Conservation (phyloP, 2,797 vertebrate genomes). For the Gallinago nigripennis region DNA sequence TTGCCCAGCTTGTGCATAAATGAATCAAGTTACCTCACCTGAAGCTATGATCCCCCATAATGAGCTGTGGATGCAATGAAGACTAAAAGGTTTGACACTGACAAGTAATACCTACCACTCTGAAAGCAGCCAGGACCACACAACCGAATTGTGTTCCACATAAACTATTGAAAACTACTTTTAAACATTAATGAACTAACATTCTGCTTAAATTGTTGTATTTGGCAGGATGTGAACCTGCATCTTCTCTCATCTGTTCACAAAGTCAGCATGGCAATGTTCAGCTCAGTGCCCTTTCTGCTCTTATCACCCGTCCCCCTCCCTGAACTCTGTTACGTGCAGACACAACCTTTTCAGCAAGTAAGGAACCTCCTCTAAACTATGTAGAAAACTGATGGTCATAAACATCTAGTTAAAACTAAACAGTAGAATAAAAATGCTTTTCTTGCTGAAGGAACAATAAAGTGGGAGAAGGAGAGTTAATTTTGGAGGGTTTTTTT, state of each 20-base stretch:
- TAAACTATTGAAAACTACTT: constrained; percentile 26
- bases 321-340: background rate
- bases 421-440: background rate
- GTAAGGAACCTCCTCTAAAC: background rate
- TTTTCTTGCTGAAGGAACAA: background rate
- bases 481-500: background rate
- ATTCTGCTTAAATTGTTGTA: constrained; percentile 1
- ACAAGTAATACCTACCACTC: constrained; percentile 16
- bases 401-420: background rate
- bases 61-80: constrained; percentile 41
- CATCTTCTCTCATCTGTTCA: background rate
- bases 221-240: constrained; percentile 21
- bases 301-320: background rate
- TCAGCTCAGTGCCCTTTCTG: background rate
- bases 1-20: constrained; percentile 41
- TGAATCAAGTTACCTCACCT: constrained; percentile 54
- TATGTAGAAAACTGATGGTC: background rate
- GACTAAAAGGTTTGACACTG: constrained; percentile 59
- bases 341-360: background rate
- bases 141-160: constrained; percentile 12
- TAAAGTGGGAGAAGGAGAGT: background rate
- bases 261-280: background rate
- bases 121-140: constrained; percentile 23
- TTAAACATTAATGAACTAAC: constrained; percentile 44
- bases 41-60: constrained; percentile 53